phyloP scores from a whole-genome alignment of 2,888 invertebrate species.

The Caradrina kadenii region DNA sequence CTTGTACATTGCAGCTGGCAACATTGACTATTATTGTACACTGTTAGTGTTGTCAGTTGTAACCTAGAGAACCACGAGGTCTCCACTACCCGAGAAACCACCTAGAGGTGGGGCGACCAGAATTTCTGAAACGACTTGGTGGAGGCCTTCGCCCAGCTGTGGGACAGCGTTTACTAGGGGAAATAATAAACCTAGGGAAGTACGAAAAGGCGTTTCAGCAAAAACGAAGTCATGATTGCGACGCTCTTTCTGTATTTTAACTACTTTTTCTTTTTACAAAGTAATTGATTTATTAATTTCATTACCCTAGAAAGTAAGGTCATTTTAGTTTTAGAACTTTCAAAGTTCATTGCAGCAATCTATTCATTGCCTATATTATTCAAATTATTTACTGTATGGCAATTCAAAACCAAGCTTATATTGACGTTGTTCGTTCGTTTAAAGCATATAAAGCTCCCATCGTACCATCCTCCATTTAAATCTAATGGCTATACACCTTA shows the following conservation, averaged over 20 bases:
- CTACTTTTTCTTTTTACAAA: neutral
- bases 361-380: neutral
- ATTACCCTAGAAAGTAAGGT: neutral
- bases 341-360: too few species aligned
- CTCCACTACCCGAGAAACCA: too few species aligned
- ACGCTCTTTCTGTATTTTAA: too few species aligned
- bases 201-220: neutral
- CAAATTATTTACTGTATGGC: neutral
- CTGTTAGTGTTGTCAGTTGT: neutral
- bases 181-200: too few species aligned
- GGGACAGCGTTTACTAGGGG: too few species aligned
- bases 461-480: conserved; percentile 8
- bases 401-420: conserved; percentile 1
- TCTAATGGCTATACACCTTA: conserved; percentile 29
- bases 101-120: too few species aligned
- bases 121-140: too few species aligned
- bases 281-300: too few species aligned
- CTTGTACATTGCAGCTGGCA: conserved; percentile 18
- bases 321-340: too few species aligned
- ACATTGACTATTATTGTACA: neutral
- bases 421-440: conserved; percentile 5
- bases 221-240: neutral
- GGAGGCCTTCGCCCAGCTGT: too few species aligned
- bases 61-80: too few species aligned
- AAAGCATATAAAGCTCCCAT: neutral